phyloP scores from a whole-genome alignment of 2,113 vertebrate species.

The Phylloscopus whistleri region DNA sequence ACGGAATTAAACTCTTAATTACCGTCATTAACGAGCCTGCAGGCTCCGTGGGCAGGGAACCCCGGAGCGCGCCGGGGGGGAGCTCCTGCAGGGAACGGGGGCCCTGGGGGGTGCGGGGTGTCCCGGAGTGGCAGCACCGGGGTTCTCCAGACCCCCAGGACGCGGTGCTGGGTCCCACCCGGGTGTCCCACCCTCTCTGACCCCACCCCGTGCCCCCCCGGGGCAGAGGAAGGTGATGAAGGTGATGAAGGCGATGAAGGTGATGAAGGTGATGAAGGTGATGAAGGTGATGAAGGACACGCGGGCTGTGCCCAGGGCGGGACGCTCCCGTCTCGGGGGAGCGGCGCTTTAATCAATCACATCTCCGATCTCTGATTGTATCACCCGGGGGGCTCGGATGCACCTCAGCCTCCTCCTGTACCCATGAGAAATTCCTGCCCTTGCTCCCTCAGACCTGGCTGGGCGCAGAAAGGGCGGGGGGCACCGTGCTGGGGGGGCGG shows the following conservation, averaged over 20 bases:
- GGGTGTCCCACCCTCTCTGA: fast-evolving
- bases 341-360: slow-evolving; percentile 53
- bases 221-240: not conserved
- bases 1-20: slow-evolving; percentile 43
- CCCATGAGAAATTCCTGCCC: not conserved
- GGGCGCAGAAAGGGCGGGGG: not conserved
- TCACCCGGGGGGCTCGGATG: not conserved
- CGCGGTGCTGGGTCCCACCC: not conserved
- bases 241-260: no score
- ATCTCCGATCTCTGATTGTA: slow-evolving; percentile 28
- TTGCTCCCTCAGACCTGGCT: not conserved
- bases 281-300: not conserved
- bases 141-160: fast-evolving
- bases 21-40: slow-evolving; percentile 20
- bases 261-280: no score
- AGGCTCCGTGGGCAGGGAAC: slow-evolving; percentile 14
- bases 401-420: fast-evolving
- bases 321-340: slow-evolving; percentile 29
- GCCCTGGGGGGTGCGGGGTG: not conserved
- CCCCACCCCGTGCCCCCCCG: not conserved
- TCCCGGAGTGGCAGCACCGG: fast-evolving
- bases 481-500: not conserved
- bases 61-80: fast-evolving
- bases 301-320: not conserved
- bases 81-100: not conserved